phyloP scores from a whole-genome alignment of 2,113 vertebrate species.

The Bos javanicus region DNA sequence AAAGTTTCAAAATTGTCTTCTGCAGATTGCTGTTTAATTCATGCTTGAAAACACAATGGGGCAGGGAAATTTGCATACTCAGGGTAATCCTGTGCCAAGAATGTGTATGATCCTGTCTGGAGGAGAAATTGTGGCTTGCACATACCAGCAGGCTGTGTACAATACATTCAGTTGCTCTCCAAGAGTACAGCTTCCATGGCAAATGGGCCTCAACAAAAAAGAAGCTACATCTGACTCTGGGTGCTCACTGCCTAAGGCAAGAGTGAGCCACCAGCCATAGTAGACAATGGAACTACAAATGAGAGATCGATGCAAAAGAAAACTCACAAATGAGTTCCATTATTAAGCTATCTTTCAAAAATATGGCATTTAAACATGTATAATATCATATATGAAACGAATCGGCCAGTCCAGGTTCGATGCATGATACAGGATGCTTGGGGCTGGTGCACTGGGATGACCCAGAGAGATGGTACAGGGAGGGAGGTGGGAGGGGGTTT shows the following conservation, averaged over 20 bases:
- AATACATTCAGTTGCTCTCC: background rate
- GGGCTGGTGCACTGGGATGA: no score
- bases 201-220: background rate
- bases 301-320: background rate
- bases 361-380: no score
- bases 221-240: background rate
- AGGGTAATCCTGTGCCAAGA: background rate
- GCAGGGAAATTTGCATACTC: background rate
- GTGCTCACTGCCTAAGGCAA: background rate
- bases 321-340: background rate
- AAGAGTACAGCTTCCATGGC: background rate
- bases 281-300: background rate
- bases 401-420: no score
- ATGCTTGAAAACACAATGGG: background rate
- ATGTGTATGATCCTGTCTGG: fast-evolving
- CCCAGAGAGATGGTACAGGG: no score
- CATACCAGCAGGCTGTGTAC: background rate
- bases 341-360: background rate
- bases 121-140: background rate
- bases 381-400: no score
- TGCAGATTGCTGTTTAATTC: background rate
- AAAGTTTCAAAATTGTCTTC: background rate
- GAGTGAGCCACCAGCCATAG: background rate
- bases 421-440: no score
- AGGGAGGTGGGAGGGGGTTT: no score